Conservation (phyloP, 2,113 vertebrate genomes). For the Hydrolagus affinis region DNA sequence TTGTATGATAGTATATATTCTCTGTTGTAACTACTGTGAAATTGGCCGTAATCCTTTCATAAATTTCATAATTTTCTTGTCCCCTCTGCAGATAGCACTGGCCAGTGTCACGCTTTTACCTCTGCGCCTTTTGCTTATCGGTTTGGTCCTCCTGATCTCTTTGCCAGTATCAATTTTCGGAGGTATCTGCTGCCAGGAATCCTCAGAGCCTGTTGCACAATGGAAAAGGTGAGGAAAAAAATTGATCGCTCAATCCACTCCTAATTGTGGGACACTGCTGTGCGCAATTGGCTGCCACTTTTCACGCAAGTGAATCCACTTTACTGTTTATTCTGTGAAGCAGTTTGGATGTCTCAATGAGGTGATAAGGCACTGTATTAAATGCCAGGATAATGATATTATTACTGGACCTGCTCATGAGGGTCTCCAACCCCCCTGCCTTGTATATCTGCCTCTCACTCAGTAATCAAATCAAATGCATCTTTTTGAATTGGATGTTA, state of each 20-base stretch:
- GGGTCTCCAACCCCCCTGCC: background rate
- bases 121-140: conserved; percentile 60
- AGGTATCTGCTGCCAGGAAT: conserved; percentile 56
- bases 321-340: no score
- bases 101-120: conserved; percentile 78
- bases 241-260: no score
- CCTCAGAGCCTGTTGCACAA: conserved; percentile 63
- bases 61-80: background rate
- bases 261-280: no score
- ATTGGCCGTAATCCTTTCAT: background rate
- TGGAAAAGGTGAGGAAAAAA: conserved; percentile 77
- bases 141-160: conserved; percentile 60
- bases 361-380: no score
- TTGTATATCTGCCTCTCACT: no score
- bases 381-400: background rate
- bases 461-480: no score
- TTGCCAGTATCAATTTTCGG: conserved; percentile 71
- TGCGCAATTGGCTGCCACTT: no score
- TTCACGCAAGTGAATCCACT: no score
- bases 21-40: background rate
- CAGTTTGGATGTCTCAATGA: no score
- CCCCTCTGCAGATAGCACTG: conserved; percentile 54
- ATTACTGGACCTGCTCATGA: background rate
- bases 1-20: background rate
- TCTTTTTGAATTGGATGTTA: no score